Conservation (phyloP, 2,888 invertebrate genomes). For the Pseudococcus longispinus region DNA sequence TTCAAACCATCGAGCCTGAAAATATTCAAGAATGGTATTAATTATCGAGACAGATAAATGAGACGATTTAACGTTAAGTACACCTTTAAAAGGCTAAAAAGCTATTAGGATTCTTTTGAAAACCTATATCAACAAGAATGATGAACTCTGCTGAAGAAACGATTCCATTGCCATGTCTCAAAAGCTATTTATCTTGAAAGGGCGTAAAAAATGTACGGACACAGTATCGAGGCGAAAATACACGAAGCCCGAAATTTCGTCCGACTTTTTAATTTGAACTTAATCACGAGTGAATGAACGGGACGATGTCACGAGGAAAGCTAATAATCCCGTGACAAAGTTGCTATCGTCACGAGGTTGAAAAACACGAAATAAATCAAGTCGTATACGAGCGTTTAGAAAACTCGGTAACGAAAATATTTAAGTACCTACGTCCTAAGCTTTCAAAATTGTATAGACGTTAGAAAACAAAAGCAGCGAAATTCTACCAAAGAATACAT, state of each 20-base stretch:
- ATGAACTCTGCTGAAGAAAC: not conserved
- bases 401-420: not conserved
- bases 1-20: not conserved
- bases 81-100: not conserved
- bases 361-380: conserved; percentile 36
- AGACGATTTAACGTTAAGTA: not conserved
- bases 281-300: conserved; percentile 18
- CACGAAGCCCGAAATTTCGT: not conserved
- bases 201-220: not conserved
- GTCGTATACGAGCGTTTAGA: not conserved
- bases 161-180: not conserved
- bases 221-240: not conserved
- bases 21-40: not conserved
- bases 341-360: not conserved
- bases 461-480: not conserved
- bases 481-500: conserved; percentile 3
- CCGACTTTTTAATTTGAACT: not conserved
- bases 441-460: not conserved
- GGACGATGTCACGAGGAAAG: conserved; percentile 15
- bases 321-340: conserved; percentile 33
- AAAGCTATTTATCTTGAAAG: not conserved
- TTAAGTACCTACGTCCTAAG: not conserved
- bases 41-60: not conserved
- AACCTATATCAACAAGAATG: not conserved
- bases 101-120: not conserved